These are phyloP conservation scores for Cantharis lateralis DNA, from an alignment of 2,888 invertebrate species.

Conservation along the genomic window DNA sequence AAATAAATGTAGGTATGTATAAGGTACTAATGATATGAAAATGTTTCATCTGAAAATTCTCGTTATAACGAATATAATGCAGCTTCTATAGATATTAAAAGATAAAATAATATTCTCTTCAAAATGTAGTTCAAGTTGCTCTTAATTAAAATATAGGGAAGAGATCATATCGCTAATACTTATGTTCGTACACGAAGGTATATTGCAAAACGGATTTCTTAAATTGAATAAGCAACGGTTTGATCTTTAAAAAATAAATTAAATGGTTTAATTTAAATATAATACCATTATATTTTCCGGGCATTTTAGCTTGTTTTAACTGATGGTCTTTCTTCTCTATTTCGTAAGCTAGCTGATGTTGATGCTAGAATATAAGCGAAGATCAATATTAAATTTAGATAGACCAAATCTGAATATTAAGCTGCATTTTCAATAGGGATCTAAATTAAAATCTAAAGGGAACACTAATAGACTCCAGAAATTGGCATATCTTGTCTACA, in stretches of 20 bases:
- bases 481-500: background rate
- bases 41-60: background rate
- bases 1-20: background rate
- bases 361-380: background rate
- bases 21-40: background rate
- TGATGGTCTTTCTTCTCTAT: background rate
- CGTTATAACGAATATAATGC: background rate
- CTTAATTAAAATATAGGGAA: background rate
- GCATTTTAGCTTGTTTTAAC: background rate
- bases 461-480: background rate
- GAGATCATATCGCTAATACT: background rate
- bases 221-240: background rate
- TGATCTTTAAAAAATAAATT: background rate
- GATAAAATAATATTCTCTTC: background rate
- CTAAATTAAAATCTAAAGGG: background rate
- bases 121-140: background rate
- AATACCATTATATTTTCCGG: background rate
- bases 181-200: background rate
- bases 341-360: background rate
- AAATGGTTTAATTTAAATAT: background rate
- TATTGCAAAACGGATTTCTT: background rate
- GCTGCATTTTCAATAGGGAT: background rate
- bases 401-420: background rate
- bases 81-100: background rate
- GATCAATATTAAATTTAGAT: background rate